Percentiles rank a stretch among this genome's conserved stretches.
These are phyloP conservation scores for Tetranychus truncatus DNA, from an alignment of 2,888 invertebrate species.

Conservation along the genomic window DNA sequence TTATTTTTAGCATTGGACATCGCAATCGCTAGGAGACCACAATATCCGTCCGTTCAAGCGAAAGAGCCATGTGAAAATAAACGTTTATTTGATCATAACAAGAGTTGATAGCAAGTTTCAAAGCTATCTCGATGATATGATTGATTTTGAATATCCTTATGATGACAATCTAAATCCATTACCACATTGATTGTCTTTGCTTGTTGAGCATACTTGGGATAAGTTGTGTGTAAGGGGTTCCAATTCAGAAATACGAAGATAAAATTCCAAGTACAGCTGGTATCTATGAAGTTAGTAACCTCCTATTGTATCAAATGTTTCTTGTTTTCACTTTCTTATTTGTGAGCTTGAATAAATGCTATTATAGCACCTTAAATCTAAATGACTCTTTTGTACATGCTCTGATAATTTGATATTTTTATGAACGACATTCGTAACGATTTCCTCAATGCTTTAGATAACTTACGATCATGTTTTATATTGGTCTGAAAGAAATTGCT, in stretches of 20 bases:
- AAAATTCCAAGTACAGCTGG: constrained; percentile 11
- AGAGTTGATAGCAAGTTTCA: constrained; percentile 13
- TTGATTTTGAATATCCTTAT: neutral
- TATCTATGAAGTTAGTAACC: constrained; percentile 17
- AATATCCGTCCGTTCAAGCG: constrained; percentile 3
- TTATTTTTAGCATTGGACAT: neutral
- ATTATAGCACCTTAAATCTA: neutral
- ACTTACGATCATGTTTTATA: neutral
- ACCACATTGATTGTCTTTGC: neutral
- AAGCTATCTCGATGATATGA: neutral
- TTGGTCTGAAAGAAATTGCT: neutral
- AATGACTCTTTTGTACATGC: neutral
- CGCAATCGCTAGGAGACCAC: constrained; percentile 8
- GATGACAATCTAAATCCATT: neutral
- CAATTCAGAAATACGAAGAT: neutral
- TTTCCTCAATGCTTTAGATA: constrained; percentile 14
- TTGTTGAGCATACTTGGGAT: neutral
- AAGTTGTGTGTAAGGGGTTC: neutral
- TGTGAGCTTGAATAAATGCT: neutral
- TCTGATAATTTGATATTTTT: neutral
- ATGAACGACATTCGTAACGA: constrained; percentile 11
- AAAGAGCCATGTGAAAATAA: constrained; percentile 9
- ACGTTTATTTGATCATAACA: constrained; percentile 12
- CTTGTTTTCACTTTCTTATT: neutral
- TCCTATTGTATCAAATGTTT: constrained; percentile 16